These are phyloP conservation scores for Scelioninae gen. 1 DNA, from an alignment of 2,888 invertebrate species.

Conservation along the genomic window DNA sequence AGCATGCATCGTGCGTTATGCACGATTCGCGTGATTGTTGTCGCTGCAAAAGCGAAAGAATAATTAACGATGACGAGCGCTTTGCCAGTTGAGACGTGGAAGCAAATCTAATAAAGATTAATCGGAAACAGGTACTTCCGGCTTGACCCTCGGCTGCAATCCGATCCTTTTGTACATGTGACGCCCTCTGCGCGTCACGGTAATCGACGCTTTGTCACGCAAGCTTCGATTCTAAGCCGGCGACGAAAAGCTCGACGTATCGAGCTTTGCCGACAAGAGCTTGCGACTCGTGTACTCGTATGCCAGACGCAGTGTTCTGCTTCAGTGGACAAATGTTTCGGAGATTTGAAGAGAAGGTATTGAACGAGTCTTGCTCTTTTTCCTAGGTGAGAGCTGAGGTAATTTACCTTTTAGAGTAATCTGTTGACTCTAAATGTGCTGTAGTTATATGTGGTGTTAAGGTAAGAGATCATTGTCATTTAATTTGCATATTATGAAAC, in stretches of 20 bases:
- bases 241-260: conserved; percentile 56
- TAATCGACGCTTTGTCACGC: conserved; percentile 62
- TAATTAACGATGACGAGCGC: conserved; percentile 64
- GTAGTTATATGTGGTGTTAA: no score
- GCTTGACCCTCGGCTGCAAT: conserved; percentile 66
- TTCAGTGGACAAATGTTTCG: conserved; percentile 5
- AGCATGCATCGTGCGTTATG: conserved; percentile 37
- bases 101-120: conserved; percentile 69
- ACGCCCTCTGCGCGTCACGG: conserved; percentile 53
- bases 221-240: conserved; percentile 54
- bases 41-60: conserved; percentile 50
- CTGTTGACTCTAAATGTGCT: no score
- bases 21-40: conserved; percentile 56
- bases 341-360: conserved; percentile 1
- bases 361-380: neutral
- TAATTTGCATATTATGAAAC: no score
- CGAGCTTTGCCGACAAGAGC: conserved; percentile 42
- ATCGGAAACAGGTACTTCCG: conserved; percentile 66
- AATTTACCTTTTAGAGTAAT: no score
- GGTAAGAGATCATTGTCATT: no score
- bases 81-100: conserved; percentile 47
- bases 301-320: conserved; percentile 3
- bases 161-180: conserved; percentile 61
- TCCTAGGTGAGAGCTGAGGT: no score
- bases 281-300: conserved; percentile 22